Evolutionary conservation across 37 sponge, comb jelly and placozoan genomes (phyloP).

Genomic region (Beroe forskalii): DNA sequence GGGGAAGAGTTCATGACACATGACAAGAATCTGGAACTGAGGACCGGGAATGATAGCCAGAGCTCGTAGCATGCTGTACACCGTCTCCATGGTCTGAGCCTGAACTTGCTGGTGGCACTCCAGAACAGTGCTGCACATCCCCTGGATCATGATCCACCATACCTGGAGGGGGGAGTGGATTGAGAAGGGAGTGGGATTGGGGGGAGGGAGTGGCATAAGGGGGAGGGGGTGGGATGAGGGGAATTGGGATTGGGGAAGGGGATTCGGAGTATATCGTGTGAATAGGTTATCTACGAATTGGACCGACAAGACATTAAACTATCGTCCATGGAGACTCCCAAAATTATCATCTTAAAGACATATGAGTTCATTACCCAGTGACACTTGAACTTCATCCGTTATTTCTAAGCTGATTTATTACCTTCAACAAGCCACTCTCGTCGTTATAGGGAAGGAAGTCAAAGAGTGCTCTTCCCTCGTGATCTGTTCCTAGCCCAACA

Average conservation of each 20-base stretch:
- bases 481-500: conserved; percentile 2
- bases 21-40: conserved; percentile 63
- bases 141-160: conserved; percentile 64
- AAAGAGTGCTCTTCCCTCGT: conserved; percentile 21
- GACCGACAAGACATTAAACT: too few species aligned
- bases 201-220: neutral
- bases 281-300: too few species aligned
- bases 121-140: conserved; percentile 58
- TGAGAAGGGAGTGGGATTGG: neutral
- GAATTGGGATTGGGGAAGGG: neutral
- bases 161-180: neutral
- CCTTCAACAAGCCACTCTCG: conserved; percentile 61
- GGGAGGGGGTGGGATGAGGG: neutral
- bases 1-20: conserved; percentile 65
- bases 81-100: conserved; percentile 56
- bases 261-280: too few species aligned
- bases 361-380: too few species aligned
- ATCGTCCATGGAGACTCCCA: too few species aligned
- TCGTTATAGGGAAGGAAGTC: conserved; percentile 63
- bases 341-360: too few species aligned
- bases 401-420: too few species aligned
- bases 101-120: conserved; percentile 60
- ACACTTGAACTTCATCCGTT: too few species aligned
- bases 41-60: conserved; percentile 65
- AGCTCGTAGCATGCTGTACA: conserved; percentile 61